These are phyloP conservation scores for Tetanocera ferruginea DNA, from an alignment of 2,888 invertebrate species.

Conservation along the genomic window DNA sequence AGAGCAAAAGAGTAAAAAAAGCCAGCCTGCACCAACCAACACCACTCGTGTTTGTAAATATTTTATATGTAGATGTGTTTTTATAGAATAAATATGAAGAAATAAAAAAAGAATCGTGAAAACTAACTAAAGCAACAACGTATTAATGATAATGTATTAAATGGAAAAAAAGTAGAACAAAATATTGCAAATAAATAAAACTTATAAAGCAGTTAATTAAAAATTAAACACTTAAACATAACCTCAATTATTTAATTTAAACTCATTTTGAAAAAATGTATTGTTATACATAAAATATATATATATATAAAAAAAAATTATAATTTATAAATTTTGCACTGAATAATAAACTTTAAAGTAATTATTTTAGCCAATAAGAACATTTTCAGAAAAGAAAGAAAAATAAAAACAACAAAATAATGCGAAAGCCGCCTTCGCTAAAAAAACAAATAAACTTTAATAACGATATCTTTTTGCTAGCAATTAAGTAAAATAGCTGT, in stretches of 20 bases:
- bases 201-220: constrained; percentile 50
- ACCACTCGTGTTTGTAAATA: background rate
- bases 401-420: constrained; percentile 26
- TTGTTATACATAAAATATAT: background rate
- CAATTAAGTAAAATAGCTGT: background rate
- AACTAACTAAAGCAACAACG: background rate
- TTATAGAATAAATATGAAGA: background rate
- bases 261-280: background rate
- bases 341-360: constrained; percentile 18
- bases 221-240: background rate
- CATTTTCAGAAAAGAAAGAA: constrained; percentile 27
- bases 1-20: no score
- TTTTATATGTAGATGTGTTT: background rate
- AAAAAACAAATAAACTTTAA: constrained; percentile 11
- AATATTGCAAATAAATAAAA: constrained; percentile 35
- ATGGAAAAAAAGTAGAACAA: constrained; percentile 4
- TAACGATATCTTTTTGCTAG: background rate
- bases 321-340: constrained; percentile 31
- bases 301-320: background rate
- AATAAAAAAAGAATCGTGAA: background rate
- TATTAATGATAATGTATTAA: constrained; percentile 8
- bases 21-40: no score
- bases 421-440: constrained; percentile 46
- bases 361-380: constrained; percentile 34
- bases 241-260: background rate